phyloP scores from a whole-genome alignment of 2,888 invertebrate genomes.

The Pterobdella sp. region DNA sequence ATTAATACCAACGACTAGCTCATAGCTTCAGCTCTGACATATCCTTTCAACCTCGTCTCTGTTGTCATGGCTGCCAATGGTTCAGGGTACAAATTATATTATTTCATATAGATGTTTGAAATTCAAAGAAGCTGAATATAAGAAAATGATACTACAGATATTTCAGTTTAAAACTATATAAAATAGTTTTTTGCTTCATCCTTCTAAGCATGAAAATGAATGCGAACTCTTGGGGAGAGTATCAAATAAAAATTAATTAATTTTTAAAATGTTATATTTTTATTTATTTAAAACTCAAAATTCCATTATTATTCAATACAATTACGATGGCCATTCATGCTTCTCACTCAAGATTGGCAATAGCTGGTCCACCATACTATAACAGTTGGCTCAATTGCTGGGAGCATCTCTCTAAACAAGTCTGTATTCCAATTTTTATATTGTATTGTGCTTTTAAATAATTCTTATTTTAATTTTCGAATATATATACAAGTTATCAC shows the following conservation, averaged over 20 bases:
- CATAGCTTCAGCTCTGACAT: constrained; percentile 54
- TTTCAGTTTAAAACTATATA: too few species aligned
- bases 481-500: too few species aligned
- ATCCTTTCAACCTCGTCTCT: constrained; percentile 82
- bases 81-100: too few species aligned
- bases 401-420: constrained; percentile 10
- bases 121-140: too few species aligned
- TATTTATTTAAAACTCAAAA: too few species aligned
- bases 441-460: background rate
- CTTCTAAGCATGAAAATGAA: background rate
- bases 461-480: too few species aligned
- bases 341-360: constrained; percentile 4
- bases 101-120: too few species aligned
- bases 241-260: background rate
- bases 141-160: too few species aligned
- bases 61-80: constrained; percentile 82
- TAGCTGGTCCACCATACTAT: constrained; percentile 10
- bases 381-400: constrained; percentile 9
- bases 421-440: background rate
- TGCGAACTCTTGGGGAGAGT: background rate
- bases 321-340: background rate
- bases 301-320: background rate
- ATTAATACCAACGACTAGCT: too few species aligned
- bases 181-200: too few species aligned
- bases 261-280: background rate